Conservation (phyloP, 2,888 invertebrate species). For the Hyles lineata region DNA sequence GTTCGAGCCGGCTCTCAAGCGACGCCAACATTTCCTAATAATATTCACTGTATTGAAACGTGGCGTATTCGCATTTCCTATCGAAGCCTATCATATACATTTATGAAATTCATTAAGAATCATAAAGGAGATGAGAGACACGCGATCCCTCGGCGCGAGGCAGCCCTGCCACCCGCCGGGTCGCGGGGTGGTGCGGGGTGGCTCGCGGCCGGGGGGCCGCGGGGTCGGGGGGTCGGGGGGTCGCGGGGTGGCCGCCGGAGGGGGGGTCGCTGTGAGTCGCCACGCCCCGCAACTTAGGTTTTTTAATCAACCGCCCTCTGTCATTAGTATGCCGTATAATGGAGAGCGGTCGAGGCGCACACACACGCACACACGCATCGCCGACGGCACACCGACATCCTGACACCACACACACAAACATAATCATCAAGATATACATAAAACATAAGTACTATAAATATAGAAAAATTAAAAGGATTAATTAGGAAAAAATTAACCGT, state of each 20-base stretch:
- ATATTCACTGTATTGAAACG: neutral
- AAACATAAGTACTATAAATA: too few relatives aligned
- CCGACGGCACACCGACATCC: neutral
- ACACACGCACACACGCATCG: conserved; percentile 32
- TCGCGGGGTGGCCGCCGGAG: neutral
- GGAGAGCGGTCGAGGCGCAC: conserved; percentile 49
- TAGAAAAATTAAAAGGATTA: too few relatives aligned
- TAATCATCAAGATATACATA: neutral
- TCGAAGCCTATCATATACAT: conserved; percentile 28
- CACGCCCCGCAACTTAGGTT: conserved; percentile 74
- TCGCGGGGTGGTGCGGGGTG: neutral
- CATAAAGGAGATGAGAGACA: conserved; percentile 26
- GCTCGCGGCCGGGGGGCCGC: neutral
- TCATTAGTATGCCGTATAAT: conserved; percentile 81
- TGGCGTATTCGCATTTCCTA: neutral
- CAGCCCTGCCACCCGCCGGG: conserved; percentile 16
- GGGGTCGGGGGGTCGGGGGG: neutral
- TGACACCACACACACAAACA: neutral
- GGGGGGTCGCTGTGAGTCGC: conserved; percentile 37
- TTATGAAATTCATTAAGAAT: conserved; percentile 34
- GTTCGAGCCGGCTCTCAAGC: neutral
- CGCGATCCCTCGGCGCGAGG: conserved; percentile 16
- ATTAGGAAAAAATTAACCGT: too few relatives aligned
- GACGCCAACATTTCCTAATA: neutral
- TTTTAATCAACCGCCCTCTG: conserved; percentile 81